Conservation (phyloP, 2,797 vertebrate species). For the Agapornis canus region DNA sequence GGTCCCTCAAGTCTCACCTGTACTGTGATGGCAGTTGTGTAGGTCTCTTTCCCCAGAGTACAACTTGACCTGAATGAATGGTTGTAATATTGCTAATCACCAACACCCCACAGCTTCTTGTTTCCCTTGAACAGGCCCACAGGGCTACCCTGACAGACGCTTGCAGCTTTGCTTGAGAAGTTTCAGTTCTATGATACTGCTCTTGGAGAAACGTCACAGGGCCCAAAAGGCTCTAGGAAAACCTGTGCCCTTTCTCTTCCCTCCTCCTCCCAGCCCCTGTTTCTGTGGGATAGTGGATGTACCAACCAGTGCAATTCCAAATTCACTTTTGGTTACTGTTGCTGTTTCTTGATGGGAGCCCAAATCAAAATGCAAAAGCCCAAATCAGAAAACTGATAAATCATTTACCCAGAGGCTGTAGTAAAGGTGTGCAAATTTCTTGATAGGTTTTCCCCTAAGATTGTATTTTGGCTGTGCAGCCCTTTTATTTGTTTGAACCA, state of each 20-base stretch:
- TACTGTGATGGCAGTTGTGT: background rate
- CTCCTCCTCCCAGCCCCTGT: background rate
- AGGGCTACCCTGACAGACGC: fast-evolving
- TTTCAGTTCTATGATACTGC: background rate
- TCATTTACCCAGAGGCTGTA: background rate
- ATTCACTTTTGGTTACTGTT: background rate
- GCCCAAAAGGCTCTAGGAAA: background rate
- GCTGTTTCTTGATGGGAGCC: background rate
- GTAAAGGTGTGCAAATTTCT: background rate
- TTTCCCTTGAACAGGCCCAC: fast-evolving
- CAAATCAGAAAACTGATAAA: background rate
- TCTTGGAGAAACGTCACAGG: fast-evolving
- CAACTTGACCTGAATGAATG: background rate
- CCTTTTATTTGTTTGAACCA: slow-evolving; percentile 7
- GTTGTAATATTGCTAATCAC: background rate
- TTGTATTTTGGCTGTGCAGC: background rate
- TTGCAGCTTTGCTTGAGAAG: background rate
- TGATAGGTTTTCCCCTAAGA: background rate
- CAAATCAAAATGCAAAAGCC: background rate
- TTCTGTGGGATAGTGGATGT: background rate
- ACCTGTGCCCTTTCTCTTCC: background rate
- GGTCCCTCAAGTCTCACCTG: background rate
- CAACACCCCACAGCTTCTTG: background rate
- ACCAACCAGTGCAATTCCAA: background rate
- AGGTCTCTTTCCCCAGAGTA: background rate